These are phyloP conservation scores for Lasioglossum marginatum DNA, from an alignment of 2,888 invertebrate genomes.

Conservation along the genomic window DNA sequence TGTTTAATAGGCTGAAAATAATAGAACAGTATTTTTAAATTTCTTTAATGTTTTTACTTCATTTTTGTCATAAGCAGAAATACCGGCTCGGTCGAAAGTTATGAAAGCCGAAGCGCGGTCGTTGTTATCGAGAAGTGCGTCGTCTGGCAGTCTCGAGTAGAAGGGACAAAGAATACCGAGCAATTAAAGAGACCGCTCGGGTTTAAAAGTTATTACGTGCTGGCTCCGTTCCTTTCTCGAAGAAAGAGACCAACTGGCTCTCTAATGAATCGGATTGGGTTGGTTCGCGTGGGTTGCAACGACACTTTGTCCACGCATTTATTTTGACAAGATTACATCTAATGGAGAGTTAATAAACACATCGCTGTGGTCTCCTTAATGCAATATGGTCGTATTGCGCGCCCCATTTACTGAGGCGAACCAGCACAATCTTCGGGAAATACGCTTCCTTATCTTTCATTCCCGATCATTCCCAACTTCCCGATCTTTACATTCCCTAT, in stretches of 20 bases:
- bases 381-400: neutral
- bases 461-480: no score
- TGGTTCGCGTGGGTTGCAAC: constrained; percentile 52
- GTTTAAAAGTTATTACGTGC: constrained; percentile 33
- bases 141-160: neutral
- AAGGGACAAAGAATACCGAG: neutral
- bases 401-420: neutral
- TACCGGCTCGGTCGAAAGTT: neutral
- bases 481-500: no score
- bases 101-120: neutral
- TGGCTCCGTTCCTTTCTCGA: constrained; percentile 41
- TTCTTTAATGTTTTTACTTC: no score
- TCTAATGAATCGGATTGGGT: constrained; percentile 58
- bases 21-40: no score
- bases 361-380: neutral
- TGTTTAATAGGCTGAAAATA: no score
- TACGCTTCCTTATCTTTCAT: neutral
- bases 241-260: constrained; percentile 56
- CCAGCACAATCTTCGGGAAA: neutral
- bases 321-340: constrained; percentile 53
- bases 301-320: constrained; percentile 49
- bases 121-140: neutral
- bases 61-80: neutral
- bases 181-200: constrained; percentile 11
- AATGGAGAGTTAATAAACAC: constrained; percentile 46